Evolutionary conservation across 2,888 invertebrate genomes (phyloP), one percentile per base, ranked within the genome.

Genomic region (Branchinecta sandiegonensis): DNA sequence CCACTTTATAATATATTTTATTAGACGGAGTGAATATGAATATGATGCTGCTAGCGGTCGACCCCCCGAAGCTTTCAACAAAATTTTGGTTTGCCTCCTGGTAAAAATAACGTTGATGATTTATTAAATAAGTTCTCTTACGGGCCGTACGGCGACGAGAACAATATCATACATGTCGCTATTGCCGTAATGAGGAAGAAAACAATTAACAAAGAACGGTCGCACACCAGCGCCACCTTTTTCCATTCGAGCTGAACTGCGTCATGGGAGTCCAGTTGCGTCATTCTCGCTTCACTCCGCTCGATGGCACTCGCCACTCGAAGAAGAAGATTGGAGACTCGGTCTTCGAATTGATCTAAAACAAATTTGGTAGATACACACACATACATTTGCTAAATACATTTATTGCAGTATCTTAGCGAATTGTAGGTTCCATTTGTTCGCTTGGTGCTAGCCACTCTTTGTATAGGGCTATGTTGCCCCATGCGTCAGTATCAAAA

Each of bases 191-290:
- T 85, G 71, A 89, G 79, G 70, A 88, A 83, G 77, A 90, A 90
- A 37, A 88, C 83, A 46, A 66, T n/a, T 14, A 47, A 47, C 17
- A 56, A 23, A 48, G 46, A 83, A 56, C 88, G 82, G 77, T 93
- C 93, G 70, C 90, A 84, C 13, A 93, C 90, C 68, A 91, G 83
- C 1, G 92, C 90, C 70, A 88, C 79, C 74, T 85, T 85, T 73
- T 85, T 89, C 92, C 92, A 93, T 77, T 93, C 92, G 68, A 89
- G 79, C 75, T 89, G 88, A 70, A 88, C 87, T 66, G 86, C 82
- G 74, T 92, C 90, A 68, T 86, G 81, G 67, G 86, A 81, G 75
- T 91, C 90, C 76, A 87, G 88, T 73, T 90, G 89, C 0, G 85
- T 84, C 9, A 90, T 82, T 7, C 92, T 83, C 74, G 85, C 83